phyloP scores from a whole-genome alignment of 2,113 vertebrate genomes.

The Sylvietta virens region DNA sequence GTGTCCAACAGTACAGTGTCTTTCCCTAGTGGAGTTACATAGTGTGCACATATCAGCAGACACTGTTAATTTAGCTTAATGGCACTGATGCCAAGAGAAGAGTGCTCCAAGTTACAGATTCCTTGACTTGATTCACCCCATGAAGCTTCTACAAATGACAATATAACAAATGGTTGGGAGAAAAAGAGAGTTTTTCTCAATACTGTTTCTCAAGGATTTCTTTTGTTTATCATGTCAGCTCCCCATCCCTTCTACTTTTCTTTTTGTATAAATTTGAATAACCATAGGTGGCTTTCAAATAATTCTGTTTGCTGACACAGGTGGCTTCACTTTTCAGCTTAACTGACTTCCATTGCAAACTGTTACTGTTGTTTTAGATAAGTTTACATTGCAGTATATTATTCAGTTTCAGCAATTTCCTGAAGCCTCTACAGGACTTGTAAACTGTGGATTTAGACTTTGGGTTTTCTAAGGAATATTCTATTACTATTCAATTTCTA shows the following conservation, averaged over 20 bases:
- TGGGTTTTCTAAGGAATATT: not conserved
- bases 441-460: not conserved
- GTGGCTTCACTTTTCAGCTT: not conserved
- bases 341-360: not conserved
- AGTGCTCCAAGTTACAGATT: not conserved
- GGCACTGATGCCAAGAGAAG: not conserved
- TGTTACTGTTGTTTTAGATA: not conserved
- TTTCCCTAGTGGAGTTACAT: not conserved
- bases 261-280: not conserved
- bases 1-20: not conserved
- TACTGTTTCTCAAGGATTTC: not conserved
- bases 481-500: not conserved
- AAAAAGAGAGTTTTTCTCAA: not conserved
- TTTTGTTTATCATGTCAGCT: not conserved
- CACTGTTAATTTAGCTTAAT: not conserved
- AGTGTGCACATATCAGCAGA: not conserved
- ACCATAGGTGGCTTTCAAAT: not conserved
- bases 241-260: not conserved
- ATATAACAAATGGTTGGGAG: not conserved
- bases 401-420: not conserved
- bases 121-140: not conserved
- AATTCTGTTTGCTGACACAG: not conserved
- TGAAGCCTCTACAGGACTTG: not conserved
- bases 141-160: not conserved
- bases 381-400: not conserved